Evolutionary conservation across 2,113 vertebrate species (phyloP).

Genomic region (Salvelinus namaycush): DNA sequence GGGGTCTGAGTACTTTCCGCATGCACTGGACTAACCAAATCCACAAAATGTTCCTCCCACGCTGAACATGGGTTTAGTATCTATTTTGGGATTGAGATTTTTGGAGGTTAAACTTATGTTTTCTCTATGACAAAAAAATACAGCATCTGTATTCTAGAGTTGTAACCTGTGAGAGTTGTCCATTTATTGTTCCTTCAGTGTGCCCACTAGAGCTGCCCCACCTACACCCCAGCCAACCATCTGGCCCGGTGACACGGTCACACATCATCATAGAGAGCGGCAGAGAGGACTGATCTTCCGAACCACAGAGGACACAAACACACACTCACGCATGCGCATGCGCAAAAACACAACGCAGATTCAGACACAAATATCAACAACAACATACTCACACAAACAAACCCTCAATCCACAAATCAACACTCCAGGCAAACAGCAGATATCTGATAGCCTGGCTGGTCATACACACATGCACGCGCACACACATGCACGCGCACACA

Average conservation of each 20-base stretch:
- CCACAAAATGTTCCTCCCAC: no score
- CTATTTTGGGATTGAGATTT: constrained; percentile 50
- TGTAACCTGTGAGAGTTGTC: constrained; percentile 14
- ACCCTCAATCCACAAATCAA: constrained; percentile 4
- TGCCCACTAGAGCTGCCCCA: constrained; percentile 24
- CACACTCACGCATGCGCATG: background rate
- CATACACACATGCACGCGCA: background rate
- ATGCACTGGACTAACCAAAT: no score
- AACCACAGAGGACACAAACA: background rate
- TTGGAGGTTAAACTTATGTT: constrained; percentile 26
- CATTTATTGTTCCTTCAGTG: constrained; percentile 38
- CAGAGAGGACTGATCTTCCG: constrained; percentile 1
- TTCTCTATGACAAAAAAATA: constrained; percentile 21
- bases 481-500: constrained; percentile 13
- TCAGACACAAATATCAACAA: constrained; percentile 5
- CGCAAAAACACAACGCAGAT: background rate
- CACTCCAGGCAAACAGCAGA: background rate
- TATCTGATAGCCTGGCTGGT: background rate
- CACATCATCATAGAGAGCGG: constrained; percentile 8
- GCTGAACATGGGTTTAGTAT: constrained; percentile 2
- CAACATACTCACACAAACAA: background rate
- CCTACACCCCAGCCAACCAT: constrained; percentile 27
- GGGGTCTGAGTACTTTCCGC: no score
- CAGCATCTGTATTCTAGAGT: constrained; percentile 31
- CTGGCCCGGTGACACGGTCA: constrained; percentile 35